Base-by-base conservation (phyloP, 1,140 invertebrate species). In the Hirudo medicinalis region DNA sequence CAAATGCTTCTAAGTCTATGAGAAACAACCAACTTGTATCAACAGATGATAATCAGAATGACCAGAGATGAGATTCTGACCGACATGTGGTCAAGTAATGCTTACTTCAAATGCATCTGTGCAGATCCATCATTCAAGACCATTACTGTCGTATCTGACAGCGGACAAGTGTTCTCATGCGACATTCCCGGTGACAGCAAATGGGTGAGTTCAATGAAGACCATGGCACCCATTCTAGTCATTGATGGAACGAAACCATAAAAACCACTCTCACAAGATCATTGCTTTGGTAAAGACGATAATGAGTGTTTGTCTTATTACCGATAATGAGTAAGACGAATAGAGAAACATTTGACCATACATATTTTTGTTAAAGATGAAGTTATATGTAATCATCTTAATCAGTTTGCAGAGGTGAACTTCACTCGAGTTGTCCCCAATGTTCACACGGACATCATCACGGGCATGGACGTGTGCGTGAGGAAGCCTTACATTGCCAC, bases 401-500 rank as follows among this genome's bases (percentile, higher is more conserved):
- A 15, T 25, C 19, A 63, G 22, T 69, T 57, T 75, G 49, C 72
- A 75, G 63, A 78, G 78, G 70, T 80, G 81, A 69, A 77, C 78
- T 71, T 77, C 80, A 43, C 76, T 77, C 49, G 83, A 83, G 78
- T 81, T 83, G 72, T 77, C 78, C 32, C 75, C 91, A 5, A 89
- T 89, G 86, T 92, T 74, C 92, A 95, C 79, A 87, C 89, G 71
- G 90, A 89, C 1, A 81, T 86, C 1, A 89, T 96, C 27, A 86
- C 87, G 53, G 87, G 86, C n/a, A 78, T 94, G 29, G 88, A 91
- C 11, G 86, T 90, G 72, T 93, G 91, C 78, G 85, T 88, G 3
- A 90, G 91, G 87, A 95, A 94, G 81, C 88, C 91, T 0, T 73
- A 93, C 54, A 87, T 93, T 43, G 88, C 92, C 78, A 94, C 91